phyloP scores from a whole-genome alignment of 1,140 invertebrate genomes.

The Dreissena polymorpha region DNA sequence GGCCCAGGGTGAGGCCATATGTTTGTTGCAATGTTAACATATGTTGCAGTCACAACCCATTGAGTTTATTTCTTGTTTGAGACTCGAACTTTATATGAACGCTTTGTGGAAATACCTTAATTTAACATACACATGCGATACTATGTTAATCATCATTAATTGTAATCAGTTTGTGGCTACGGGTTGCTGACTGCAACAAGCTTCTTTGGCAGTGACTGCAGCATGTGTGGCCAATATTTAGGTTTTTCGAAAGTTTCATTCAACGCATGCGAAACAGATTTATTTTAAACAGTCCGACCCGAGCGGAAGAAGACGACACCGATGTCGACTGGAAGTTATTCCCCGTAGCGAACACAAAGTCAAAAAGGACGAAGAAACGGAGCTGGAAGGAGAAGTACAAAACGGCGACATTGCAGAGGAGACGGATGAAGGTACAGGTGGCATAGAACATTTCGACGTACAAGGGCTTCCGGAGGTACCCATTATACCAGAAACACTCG shows the following conservation, averaged over 20 bases:
- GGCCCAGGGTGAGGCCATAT: conserved; percentile 23
- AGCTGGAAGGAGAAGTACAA: neutral
- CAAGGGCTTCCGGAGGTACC: conserved; percentile 2
- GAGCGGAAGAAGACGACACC: conserved; percentile 21
- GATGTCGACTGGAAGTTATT: conserved; percentile 47
- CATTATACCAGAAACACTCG: conserved; percentile 25
- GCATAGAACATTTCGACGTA: conserved; percentile 30
- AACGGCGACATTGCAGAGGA: neutral
- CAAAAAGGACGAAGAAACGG: neutral
- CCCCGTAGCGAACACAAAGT: conserved; percentile 39
- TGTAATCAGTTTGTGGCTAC: neutral
- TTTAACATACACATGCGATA: neutral
- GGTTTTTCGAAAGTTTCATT: neutral
- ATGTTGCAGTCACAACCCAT: conserved; percentile 45
- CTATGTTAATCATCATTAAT: neutral
- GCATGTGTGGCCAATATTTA: conserved; percentile 17
- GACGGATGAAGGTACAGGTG: conserved; percentile 17
- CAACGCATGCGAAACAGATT: neutral
- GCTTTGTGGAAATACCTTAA: neutral
- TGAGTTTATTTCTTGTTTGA: neutral
- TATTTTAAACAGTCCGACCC: conserved; percentile 7
- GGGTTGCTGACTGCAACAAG: conserved; percentile 48
- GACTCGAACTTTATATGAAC: neutral
- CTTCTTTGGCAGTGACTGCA: conserved; percentile 46
- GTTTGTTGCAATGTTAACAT: conserved; percentile 10